Base-by-base conservation (phyloP, 2,888 invertebrate species). In the Conops quadrifasciatus region DNA sequence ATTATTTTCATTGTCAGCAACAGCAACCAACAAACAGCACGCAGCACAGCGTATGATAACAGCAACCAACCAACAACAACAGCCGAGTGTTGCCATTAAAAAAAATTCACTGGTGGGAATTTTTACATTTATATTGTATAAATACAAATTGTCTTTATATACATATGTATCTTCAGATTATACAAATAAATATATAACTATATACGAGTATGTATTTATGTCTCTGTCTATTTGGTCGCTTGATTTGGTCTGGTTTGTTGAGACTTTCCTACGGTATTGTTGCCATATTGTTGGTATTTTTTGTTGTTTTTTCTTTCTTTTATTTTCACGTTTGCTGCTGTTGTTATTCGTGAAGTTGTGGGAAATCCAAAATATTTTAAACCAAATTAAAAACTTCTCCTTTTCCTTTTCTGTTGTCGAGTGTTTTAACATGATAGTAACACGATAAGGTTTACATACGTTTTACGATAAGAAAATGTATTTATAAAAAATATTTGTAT, bases 101-200 rank as follows among this genome's bases (percentile, higher is more conserved):
- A n/a, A 58, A n/a, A 19, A 58, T 56, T 67, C 36, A 68, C 51
- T 49, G 59, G 67, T 68, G 68, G 59, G 68, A 62, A n/a, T 62
- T 68, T 60, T 62, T 49, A 30, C 45, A 26, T 24, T 67, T 13
- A 64, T 49, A 3, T 58, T 26, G 15, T 15, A 19, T 16, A 49
- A 3, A 49, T 19, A 28, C 26, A n/a, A 16, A 28, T 5, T 26
- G 30, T 28, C 19, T 13, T 4, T 5, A n/a, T 58, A 58, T 58
- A 58, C 15, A 19, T 58, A n/a, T 59, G 59, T 28, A 59, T 30
- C 15, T 28, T 9, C n/a, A 36, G 9, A 9, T 9, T 9, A 36
- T 36, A 36, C 9, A 36, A 36, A 36, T 36, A 36, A 1, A 36
- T 62, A 36, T 43, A 15, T 15, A 3, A 19, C 9, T 21, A 53